Base-by-base conservation (phyloP, 2,888 invertebrate genomes). In the Bedellia somnulentella region DNA sequence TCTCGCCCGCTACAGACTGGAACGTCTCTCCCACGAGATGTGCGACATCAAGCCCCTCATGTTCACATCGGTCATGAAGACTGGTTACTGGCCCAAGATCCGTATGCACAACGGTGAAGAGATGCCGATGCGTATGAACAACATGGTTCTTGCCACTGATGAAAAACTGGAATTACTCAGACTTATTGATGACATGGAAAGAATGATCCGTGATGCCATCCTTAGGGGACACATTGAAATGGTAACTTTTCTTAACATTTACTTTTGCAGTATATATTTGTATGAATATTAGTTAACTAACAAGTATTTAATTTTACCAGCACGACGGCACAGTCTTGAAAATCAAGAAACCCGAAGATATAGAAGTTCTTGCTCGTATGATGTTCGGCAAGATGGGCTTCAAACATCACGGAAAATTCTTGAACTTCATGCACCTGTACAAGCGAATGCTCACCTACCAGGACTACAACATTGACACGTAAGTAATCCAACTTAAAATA, bases 301-400 rank as follows among this genome's bases (percentile, higher is more conserved):
- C 12, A 13, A 10, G 6, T 13, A 4, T 26, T 3, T 34, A 26
- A 37, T 34, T 24, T 27, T 29, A 40, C 44, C 47, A 76, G 76
- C 67, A 71, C 31, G 80, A 83, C 39, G 84, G 83, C 27, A 71
- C 75, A 3, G 58, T 77, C 31, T 60, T 86, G 36, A 79, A 80
- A 42, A 54, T 88, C 32, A 83, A 76, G 55, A 80, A 83, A 38
- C 71, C 82, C 2, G 80, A 85, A 39, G 83, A 85, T 40, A 62
- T 86, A 38, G 81, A 87, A 49, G 71, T 76, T 43, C 71, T 89
- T 35, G 85, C 83, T 25, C 79, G 83, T 42, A 45, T 87, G 41
- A 63, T 88, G 38, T 79, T 86, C 49, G 81, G 82, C 25, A 84
- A 83, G 39, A 66, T 80, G 35, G 78, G 79, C 32, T 37, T 67